phyloP scores from a whole-genome alignment of 2,888 invertebrate genomes.

The Gryllus longicercus region DNA sequence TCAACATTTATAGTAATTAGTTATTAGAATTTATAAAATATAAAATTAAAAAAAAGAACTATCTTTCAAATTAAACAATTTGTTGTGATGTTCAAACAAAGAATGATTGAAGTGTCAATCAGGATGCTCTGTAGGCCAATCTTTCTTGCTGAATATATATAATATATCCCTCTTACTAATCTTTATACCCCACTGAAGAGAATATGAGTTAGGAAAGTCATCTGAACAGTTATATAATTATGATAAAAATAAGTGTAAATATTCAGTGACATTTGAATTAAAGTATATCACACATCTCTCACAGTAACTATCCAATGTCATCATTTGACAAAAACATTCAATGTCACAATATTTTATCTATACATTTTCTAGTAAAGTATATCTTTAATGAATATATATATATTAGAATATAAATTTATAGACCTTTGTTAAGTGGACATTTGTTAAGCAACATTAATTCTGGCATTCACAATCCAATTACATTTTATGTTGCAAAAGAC shows the following conservation, averaged over 20 bases:
- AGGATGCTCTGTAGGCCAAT: neutral
- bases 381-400: neutral
- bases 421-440: conserved; percentile 3
- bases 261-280: conserved; percentile 27
- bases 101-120: neutral
- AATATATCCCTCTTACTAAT: neutral
- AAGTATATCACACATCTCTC: neutral
- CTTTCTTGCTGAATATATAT: neutral
- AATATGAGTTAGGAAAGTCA: conserved; percentile 1
- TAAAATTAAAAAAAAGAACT: too few species aligned
- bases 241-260: conserved; percentile 28
- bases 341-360: neutral
- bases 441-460: neutral
- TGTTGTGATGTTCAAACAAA: too few species aligned
- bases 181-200: neutral
- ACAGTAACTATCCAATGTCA: neutral
- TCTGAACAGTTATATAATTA: conserved; percentile 21
- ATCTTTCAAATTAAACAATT: too few species aligned
- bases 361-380: neutral
- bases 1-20: too few species aligned
- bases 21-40: too few species aligned
- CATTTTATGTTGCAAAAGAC: neutral
- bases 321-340: neutral
- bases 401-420: neutral
- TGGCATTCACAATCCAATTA: neutral